These are phyloP conservation scores for Cromileptes altivelis DNA, from an alignment of 2,113 vertebrate species.

Conservation along the genomic window DNA sequence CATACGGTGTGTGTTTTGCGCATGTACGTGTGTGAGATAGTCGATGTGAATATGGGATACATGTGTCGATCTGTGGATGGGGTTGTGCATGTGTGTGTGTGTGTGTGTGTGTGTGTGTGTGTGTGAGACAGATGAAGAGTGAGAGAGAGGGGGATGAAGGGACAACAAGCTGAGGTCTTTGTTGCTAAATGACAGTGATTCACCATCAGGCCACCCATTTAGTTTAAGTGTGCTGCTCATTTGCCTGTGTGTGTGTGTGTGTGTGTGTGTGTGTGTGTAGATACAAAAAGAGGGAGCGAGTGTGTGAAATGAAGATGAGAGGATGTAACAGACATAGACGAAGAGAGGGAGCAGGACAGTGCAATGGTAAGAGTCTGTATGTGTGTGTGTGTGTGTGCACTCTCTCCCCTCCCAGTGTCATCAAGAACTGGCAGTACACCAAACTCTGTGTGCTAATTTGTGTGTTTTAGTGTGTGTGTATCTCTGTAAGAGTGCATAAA, in stretches of 20 bases:
- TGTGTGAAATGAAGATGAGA: conserved; percentile 59
- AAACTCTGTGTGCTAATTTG: conserved; percentile 32
- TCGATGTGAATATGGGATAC: conserved; percentile 18
- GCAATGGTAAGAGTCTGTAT: conserved; percentile 27
- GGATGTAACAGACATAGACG: conserved; percentile 45
- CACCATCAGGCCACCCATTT: conserved; percentile 75
- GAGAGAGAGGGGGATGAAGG: conserved; percentile 55
- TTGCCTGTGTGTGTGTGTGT: conserved; percentile 43
- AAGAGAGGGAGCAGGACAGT: conserved; percentile 25
- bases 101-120: conserved; percentile 43
- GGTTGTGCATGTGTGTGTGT: conserved; percentile 3
- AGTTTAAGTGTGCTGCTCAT: conserved; percentile 69
- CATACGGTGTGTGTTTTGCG: conserved; percentile 40
- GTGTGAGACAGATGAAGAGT: conserved; percentile 23
- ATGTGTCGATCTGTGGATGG: conserved; percentile 20
- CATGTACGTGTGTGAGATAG: conserved; percentile 11
- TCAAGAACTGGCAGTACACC: conserved; percentile 56
- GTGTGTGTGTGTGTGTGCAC: not conserved
- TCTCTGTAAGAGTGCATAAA: not conserved
- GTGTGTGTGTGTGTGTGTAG: not conserved
- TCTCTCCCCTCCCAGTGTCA: conserved; percentile 28
- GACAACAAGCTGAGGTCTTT: conserved; percentile 78
- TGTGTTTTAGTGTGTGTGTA: not conserved
- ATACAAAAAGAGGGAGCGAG: conserved; percentile 27
- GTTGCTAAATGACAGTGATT: conserved; percentile 81